Evolutionary conservation across 30 jellyfish, hydroid and myxozoan genomes (phyloP).

Genomic region (Turritopsis dohrnii): DNA sequence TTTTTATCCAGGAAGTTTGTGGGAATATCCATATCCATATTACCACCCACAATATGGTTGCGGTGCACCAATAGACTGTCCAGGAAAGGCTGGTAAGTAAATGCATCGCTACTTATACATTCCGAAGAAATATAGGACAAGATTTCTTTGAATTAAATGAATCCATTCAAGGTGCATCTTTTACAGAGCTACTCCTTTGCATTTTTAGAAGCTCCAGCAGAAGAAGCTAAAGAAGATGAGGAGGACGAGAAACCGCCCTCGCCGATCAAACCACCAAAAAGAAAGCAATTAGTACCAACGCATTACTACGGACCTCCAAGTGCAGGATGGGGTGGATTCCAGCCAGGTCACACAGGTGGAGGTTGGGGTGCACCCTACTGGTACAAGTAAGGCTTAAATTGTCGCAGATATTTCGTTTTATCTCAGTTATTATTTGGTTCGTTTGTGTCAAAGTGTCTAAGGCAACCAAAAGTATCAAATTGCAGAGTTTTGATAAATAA

Average conservation of each 20-base stretch:
- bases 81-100: background rate
- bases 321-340: constrained; percentile 99
- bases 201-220: constrained; percentile 10
- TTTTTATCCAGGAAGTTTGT: constrained; percentile 77
- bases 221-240: constrained; percentile 21
- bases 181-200: too few species aligned
- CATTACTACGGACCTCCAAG: constrained; percentile 95
- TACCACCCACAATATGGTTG: constrained; percentile 75
- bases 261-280: constrained; percentile 16
- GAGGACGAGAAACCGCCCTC: constrained; percentile 1
- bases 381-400: constrained; percentile 97
- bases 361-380: constrained; percentile 99
- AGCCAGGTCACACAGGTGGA: constrained; percentile 96
- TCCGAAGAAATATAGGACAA: too few species aligned
- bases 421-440: too few species aligned
- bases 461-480: too few species aligned
- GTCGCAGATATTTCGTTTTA: too few species aligned
- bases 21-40: constrained; percentile 96
- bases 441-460: too few species aligned
- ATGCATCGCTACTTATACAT: too few species aligned
- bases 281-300: constrained; percentile 6
- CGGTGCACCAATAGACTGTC: constrained; percentile 8
- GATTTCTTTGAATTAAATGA: too few species aligned
- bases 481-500: too few species aligned
- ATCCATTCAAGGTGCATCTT: too few species aligned